Conservation (phyloP, 2,113 vertebrate genomes). For the Nothoprocta pentlandii region DNA sequence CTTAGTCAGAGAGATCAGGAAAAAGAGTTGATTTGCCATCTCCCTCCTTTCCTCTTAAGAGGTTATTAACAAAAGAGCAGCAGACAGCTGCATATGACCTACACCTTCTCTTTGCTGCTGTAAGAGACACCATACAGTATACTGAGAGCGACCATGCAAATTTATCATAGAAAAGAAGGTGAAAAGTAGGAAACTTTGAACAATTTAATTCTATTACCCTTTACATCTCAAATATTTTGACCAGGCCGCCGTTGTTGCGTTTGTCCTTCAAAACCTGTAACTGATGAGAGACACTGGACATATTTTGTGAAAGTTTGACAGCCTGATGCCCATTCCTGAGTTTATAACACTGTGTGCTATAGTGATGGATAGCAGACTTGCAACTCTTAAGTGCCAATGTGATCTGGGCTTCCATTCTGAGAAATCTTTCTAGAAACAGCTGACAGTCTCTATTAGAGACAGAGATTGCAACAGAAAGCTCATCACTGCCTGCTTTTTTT, state of each 20-base stretch:
- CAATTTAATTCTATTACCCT: background rate
- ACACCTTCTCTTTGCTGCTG: background rate
- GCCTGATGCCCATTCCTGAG: constrained; percentile 1
- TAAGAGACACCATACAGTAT: background rate
- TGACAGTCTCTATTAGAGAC: background rate
- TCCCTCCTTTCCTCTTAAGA: background rate
- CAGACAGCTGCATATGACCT: background rate
- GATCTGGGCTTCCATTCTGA: constrained; percentile 15
- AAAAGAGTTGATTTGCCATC: background rate
- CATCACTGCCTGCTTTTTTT: background rate
- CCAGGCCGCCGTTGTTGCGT: background rate
- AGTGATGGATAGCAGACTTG: constrained; percentile 44
- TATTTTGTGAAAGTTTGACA: constrained; percentile 59
- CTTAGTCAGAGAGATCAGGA: background rate
- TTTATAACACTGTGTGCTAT: background rate
- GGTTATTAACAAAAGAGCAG: background rate
- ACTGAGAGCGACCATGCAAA: background rate
- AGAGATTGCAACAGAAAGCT: background rate
- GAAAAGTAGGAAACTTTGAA: background rate
- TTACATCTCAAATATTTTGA: background rate
- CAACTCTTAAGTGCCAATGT: background rate
- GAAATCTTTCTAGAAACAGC: background rate
- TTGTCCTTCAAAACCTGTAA: constrained; percentile 44
- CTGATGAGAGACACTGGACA: background rate
- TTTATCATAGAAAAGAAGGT: background rate